Evolutionary conservation across 2,888 invertebrate genomes (phyloP).

Genomic region (Pseudococcus longispinus): DNA sequence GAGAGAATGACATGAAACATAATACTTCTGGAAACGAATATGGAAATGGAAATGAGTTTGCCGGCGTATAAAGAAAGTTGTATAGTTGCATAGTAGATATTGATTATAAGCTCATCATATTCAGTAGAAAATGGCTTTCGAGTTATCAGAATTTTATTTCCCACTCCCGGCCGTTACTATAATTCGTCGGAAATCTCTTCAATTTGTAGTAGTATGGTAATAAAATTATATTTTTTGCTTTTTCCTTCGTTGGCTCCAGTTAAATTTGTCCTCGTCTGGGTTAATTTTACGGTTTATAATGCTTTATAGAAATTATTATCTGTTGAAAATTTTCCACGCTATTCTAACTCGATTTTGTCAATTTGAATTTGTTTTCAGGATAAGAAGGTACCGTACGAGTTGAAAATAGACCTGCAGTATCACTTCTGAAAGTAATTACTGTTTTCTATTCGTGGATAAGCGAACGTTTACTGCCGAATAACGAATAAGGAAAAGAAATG

Average conservation of each 20-base stretch:
- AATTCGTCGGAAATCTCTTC: not conserved
- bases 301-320: not conserved
- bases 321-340: not conserved
- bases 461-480: not conserved
- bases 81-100: not conserved
- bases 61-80: not conserved
- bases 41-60: not conserved
- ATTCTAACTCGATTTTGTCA: not conserved
- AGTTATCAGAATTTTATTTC: conserved; percentile 5
- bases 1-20: not conserved
- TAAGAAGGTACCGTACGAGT: not conserved
- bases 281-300: not conserved
- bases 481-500: not conserved
- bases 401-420: not conserved
- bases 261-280: not conserved
- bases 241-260: conserved; percentile 19
- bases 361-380: not conserved
- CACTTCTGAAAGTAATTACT: not conserved
- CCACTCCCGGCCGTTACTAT: not conserved
- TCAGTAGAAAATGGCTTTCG: not conserved
- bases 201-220: not conserved
- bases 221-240: conserved; percentile 11
- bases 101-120: conserved; percentile 29
- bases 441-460: not conserved
- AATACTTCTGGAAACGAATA: not conserved